Evolutionary conservation across 2,797 vertebrate species (phyloP).

Genomic region (Ficedula albicollis): DNA sequence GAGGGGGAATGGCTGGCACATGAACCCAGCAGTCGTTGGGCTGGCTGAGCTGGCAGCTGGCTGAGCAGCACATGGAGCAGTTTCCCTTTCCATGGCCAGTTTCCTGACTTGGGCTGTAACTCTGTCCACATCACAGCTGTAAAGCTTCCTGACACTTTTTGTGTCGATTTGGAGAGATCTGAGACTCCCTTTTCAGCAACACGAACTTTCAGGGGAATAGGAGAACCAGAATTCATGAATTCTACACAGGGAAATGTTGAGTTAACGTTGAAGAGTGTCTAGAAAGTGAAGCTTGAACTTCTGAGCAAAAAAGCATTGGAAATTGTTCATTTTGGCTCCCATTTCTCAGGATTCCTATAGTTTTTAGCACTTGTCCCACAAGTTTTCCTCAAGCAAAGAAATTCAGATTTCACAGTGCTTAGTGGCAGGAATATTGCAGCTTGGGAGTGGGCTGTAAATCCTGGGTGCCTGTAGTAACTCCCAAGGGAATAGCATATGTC

Average conservation of each 20-base stretch:
- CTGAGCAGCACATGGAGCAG: fast-evolving
- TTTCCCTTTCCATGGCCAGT: not conserved
- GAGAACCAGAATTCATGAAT: not conserved
- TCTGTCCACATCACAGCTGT: not conserved
- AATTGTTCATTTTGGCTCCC: not conserved
- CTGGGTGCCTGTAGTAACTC: not conserved
- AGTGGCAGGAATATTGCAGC: not conserved
- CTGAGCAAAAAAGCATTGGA: not conserved
- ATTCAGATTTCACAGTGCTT: not conserved
- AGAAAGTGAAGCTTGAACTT: not conserved
- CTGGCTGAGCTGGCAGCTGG: not conserved
- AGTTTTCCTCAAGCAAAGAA: not conserved
- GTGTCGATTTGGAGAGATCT: not conserved
- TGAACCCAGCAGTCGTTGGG: not conserved
- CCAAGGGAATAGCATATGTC: not conserved
- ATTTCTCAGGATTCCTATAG: not conserved
- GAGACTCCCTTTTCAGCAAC: not conserved
- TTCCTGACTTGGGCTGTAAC: not conserved
- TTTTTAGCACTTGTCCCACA: not conserved
- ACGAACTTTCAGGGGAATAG: not conserved
- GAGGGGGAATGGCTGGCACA: not conserved
- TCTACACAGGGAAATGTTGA: not conserved
- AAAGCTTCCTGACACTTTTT: not conserved
- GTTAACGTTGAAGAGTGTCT: not conserved
- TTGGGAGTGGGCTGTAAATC: not conserved